Conservation (phyloP, 92 coral and sea anemone species). For the Zoanthus sansibaricus region DNA sequence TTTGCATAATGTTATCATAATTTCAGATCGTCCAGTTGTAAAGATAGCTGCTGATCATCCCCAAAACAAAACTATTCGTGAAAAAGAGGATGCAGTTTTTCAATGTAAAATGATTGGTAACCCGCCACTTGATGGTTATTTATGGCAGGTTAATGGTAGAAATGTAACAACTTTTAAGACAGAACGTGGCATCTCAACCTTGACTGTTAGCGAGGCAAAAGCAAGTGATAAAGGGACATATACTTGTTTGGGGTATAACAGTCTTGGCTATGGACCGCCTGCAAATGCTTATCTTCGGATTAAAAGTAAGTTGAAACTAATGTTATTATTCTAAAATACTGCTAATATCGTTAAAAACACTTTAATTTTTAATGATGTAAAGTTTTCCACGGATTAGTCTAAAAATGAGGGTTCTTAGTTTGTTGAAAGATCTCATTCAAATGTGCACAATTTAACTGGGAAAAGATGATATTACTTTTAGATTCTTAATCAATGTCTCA, state of each 20-base stretch:
- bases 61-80: constrained; percentile 63
- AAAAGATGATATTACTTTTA: too few relatives aligned
- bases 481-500: too few relatives aligned
- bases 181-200: neutral
- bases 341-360: neutral
- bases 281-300: constrained; percentile 66
- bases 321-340: neutral
- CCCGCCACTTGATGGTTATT: constrained; percentile 52
- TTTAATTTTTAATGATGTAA: neutral
- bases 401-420: too few relatives aligned
- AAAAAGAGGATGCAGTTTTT: constrained; percentile 60
- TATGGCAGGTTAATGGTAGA: constrained; percentile 72
- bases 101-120: constrained; percentile 75
- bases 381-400: too few relatives aligned
- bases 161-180: constrained; percentile 53
- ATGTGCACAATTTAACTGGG: too few relatives aligned
- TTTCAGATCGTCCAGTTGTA: constrained; percentile 85
- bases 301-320: constrained; percentile 51
- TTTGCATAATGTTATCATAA: neutral
- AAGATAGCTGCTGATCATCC: constrained; percentile 67
- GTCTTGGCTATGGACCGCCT: constrained; percentile 74
- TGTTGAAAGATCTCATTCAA: too few relatives aligned
- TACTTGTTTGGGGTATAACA: constrained; percentile 73
- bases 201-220: constrained; percentile 17
- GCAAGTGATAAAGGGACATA: constrained; percentile 67